Base-by-base conservation (phyloP, 2,797 vertebrate genomes). In the Aphelocoma californica region DNA sequence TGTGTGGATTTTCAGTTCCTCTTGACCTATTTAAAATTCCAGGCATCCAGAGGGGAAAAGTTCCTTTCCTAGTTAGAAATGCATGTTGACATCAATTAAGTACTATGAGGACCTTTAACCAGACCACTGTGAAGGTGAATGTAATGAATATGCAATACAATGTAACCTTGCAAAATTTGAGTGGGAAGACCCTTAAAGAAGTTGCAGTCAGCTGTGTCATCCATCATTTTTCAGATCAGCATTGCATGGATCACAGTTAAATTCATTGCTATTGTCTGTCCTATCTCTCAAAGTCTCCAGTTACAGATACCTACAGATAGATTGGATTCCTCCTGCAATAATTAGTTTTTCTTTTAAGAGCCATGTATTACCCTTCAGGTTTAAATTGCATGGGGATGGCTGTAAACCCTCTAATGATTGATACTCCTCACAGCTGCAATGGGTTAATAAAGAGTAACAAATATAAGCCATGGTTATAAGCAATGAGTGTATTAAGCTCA, bases 291-390 rank as follows among this genome's bases (percentile, higher is more conserved):
- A 57, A 78, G 58, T 75, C 36, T 66, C 29, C 66, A 58, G 47
- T 66, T 79, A 40, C 32, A 86, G 34, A 60, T n/a, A 67, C 21
- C 47, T 57, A 7, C 54, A 62, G 48, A 83, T 18, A 70, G 44
- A 78, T 19, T 57, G 21, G 45, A 45, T 11, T 67, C 42, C 31
- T 93, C 61, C 47, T 75, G 19, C 0, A 3, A 53, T 42, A 88
- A 92, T 89, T 85, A 62, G 40, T 31, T 92, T 90, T 91, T 84
- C 56, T 83, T 86, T 86, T 78, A 94, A 88, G 34, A 53, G 28
- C 32, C 18, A 10, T 38, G 48, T 62, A 31, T 80, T 84, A 62
- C 45, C 57, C 48, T 87, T 93, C 53, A 74, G 25, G 23, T 80
- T 86, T 88, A 77, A 86, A 80, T 34, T 86, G 25, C 23, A 6